These are phyloP conservation scores for Pholis gunnellus DNA, from an alignment of 2,113 vertebrate genomes.

Conservation along the genomic window DNA sequence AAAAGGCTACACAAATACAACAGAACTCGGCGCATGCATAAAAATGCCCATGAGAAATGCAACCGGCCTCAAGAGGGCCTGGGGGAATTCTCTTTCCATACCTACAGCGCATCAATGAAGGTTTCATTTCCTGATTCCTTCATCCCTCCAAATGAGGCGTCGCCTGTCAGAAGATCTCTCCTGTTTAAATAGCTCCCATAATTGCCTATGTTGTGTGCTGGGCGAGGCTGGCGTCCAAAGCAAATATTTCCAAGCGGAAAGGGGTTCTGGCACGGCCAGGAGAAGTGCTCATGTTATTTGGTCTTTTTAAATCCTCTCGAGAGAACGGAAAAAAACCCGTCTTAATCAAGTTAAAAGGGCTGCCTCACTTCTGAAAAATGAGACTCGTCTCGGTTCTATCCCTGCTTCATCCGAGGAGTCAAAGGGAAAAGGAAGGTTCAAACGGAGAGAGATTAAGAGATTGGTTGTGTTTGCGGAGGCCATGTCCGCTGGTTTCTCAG, in stretches of 20 bases:
- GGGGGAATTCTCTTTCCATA: conserved; percentile 75
- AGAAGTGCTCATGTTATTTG: conserved; percentile 82
- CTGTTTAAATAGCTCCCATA: conserved; percentile 82
- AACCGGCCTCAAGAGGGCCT: conserved; percentile 44
- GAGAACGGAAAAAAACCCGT: conserved; percentile 62
- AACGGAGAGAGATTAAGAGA: conserved; percentile 81
- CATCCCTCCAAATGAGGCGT: conserved; percentile 82
- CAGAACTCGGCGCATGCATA: conserved; percentile 32
- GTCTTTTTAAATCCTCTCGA: conserved; percentile 73
- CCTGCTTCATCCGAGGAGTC: conserved; percentile 47
- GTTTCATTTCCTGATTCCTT: conserved; percentile 82
- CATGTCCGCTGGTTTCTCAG: conserved; percentile 80
- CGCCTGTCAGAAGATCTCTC: conserved; percentile 78
- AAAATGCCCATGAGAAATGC: conserved; percentile 62
- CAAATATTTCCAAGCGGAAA: conserved; percentile 87
- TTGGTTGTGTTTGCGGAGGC: conserved; percentile 80
- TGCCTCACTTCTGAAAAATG: conserved; percentile 76
- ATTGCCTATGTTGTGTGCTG: conserved; percentile 83
- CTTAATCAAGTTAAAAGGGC: conserved; percentile 82
- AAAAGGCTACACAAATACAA: conserved; percentile 46
- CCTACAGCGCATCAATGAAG: conserved; percentile 78
- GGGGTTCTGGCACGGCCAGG: conserved; percentile 78
- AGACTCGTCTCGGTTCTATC: conserved; percentile 66
- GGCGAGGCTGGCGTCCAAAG: conserved; percentile 80
- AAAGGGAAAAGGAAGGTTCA: conserved; percentile 69